Percentiles rank a stretch among this genome's conserved stretches.
These are phyloP conservation scores for Pomatostomus ruficeps DNA, from an alignment of 2,113 vertebrate species.

Conservation along the genomic window DNA sequence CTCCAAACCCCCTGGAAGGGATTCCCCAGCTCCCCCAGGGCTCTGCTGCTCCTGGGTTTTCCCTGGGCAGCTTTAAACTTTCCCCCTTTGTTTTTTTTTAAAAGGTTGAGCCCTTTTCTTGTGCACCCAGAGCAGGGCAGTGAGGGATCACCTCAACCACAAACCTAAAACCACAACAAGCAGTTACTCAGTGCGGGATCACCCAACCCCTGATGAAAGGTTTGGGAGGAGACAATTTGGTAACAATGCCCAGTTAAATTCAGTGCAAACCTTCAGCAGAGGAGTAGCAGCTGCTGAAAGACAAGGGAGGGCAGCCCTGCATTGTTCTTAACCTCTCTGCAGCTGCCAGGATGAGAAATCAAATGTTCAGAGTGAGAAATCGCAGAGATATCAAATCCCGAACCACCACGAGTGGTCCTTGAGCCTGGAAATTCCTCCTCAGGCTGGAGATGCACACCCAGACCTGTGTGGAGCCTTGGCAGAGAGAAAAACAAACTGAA, in stretches of 20 bases:
- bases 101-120: not conserved
- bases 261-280: not conserved
- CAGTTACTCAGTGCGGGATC: not conserved
- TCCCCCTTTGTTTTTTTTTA: too few relatives aligned
- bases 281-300: not conserved
- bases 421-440: not conserved
- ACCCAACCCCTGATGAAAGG: not conserved
- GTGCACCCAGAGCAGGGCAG: not conserved
- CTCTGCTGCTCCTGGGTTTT: too few relatives aligned
- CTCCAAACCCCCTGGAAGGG: not conserved
- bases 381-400: not conserved
- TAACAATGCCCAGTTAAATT: not conserved
- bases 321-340: not conserved
- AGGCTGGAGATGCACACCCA: not conserved
- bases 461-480: not conserved
- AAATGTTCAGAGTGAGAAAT: not conserved
- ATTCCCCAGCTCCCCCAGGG: too few relatives aligned
- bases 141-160: too few relatives aligned
- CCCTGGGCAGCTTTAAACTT: not conserved
- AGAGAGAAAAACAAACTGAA: not conserved
- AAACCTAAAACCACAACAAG: not conserved
- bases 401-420: not conserved
- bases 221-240: constrained; percentile 9
- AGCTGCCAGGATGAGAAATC: not conserved
- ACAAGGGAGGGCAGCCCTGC: not conserved